These are phyloP conservation scores for Brachionus asplanchnoidis DNA, from an alignment of 1,140 invertebrate species.

Conservation along the genomic window DNA sequence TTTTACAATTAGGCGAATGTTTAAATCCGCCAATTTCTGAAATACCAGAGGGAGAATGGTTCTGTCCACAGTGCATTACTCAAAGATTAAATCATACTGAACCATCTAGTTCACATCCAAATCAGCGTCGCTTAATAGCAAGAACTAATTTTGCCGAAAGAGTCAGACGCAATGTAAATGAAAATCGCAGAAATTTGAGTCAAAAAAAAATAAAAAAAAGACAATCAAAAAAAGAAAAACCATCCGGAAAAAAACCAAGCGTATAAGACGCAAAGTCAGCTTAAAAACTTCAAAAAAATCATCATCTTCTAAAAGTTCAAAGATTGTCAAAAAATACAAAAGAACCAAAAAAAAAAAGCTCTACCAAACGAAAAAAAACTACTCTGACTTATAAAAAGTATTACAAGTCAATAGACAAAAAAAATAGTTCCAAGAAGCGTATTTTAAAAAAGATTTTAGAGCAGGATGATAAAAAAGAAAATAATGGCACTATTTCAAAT, in stretches of 20 bases:
- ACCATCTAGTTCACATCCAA: not conserved
- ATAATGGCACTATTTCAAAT: not conserved
- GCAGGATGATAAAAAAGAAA: not conserved
- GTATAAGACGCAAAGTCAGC: not conserved
- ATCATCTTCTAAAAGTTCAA: not conserved
- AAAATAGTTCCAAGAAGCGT: not conserved
- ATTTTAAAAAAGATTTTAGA: slow-evolving; percentile 1
- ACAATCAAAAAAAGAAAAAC: not conserved
- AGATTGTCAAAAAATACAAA: not conserved
- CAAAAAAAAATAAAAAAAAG: not conserved
- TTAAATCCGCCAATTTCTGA: slow-evolving; percentile 67
- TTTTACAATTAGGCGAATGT: not conserved
- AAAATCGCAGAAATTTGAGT: not conserved
- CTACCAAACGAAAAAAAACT: not conserved
- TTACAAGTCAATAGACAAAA: not conserved
- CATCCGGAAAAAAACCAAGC: not conserved
- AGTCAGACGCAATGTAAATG: not conserved
- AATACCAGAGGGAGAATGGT: slow-evolving; percentile 78
- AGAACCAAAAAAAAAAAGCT: not conserved
- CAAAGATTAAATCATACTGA: slow-evolving; percentile 57
- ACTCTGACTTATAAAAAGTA: not conserved
- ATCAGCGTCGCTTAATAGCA: not conserved
- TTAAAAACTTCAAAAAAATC: not conserved
- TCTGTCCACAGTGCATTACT: slow-evolving; percentile 64
- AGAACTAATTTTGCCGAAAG: not conserved